Base-by-base conservation (phyloP, 2,888 invertebrate genomes). In the Cataglyphis rosenhaueri region DNA sequence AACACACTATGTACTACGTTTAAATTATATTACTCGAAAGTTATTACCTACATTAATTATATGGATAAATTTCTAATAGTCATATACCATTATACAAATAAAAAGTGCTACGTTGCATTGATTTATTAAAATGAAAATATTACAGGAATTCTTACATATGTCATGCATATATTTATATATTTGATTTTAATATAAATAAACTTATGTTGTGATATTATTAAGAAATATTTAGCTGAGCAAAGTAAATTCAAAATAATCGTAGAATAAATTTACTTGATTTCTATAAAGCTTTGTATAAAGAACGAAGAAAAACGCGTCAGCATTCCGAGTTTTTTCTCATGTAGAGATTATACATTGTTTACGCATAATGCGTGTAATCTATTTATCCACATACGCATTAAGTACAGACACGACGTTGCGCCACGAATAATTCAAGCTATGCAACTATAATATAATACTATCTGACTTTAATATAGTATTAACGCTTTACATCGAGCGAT, bases 21-120 rank as follows among this genome's bases (percentile, higher is more conserved):
- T 79, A 59, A 79, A 79, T 59, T 71, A 78, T 71, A 78, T 78
- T 78, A 79, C n/a, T 71, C 73, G 35, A 57, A 79, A 76, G n/a
- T 55, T 68, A 41, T 29, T 68, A 25, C 38, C n/a, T 41, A 29
- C 32, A 25, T 52, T 55, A 68, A 68, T 68, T 68, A 38, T 12
- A 38, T 9, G 9, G 70, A 68, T 76, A 55, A 18, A 66, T 66
- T 76, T 38, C 12, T 29, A 38, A 25, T 18, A 12, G 29, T n/a
- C 38, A 8, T 12, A n/a, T 35, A 21, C 8, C 4, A 15, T 18
- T 59, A 21, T 4, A 9, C 18, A 15, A 29, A n/a, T 38, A 44
- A 68, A 68, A 70, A n/a, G 21, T 15, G 5, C 15, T n/a, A 9
- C 3, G 6, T 8, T 10, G 29, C 21, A 18, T 55, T n/a, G 18